Evolutionary conservation across 2,888 invertebrate species (phyloP), one percentile per base, ranked within the genome.

Genomic region (Scaptomyza caliginosa): DNA sequence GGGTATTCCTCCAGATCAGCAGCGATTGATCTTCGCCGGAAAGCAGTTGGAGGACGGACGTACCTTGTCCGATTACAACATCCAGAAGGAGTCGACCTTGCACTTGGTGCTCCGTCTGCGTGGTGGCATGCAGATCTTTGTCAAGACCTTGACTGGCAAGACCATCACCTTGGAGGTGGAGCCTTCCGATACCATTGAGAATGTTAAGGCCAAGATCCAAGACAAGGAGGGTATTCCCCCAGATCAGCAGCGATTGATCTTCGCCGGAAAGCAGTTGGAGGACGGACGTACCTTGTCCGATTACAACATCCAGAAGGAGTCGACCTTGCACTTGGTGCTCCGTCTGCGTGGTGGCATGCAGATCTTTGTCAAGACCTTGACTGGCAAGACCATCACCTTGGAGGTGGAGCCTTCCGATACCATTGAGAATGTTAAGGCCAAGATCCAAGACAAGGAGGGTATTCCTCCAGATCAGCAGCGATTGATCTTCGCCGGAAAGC

Each of bases 401-500:
- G 69, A 69, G 50, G 69, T 69, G 8, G 69, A 69, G 21, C 69
- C 69, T 0, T 70, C 69, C 0, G 69, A 70, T 10, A 70, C 69
- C 36, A 70, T 70, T 52, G 69, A 70, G 55, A 70, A 70, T 7
- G 69, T 70, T 8, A 70, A 70, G 65, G 69, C 69, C 10, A 70
- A 70, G 65, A 70, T 70, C 48, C 69, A 70, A 23, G 69, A 70
- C 48, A 70, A 70, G 69, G 69, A 70, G 59, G 70, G 69, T 0
- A 70, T 66, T 45, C 65, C 65, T 7, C 57, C 69, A 69, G 57
- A 69, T 69, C 71, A 45, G 45, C 45, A 45, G 28, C 45, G 45
- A 8, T 55, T 69, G 65, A 69, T 71, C 17, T 70, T 69, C 39
- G 70, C 69, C 21, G 69, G 69, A 38, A 69, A 69, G 39, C 58